Percentiles rank a stretch among this genome's conserved stretches.
phyloP scores from a whole-genome alignment of 1,140 invertebrate genomes.

The Acyrthosiphon pisum region DNA sequence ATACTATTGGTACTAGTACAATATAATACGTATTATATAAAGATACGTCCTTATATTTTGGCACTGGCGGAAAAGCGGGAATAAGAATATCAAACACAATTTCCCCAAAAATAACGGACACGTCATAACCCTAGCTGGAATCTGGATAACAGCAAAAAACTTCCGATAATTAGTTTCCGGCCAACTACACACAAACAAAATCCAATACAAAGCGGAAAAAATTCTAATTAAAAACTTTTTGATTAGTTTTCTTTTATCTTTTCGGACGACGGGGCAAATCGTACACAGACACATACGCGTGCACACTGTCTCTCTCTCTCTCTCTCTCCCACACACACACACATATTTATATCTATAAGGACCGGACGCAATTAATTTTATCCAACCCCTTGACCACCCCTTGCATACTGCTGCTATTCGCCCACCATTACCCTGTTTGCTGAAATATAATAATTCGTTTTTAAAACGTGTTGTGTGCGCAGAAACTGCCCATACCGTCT shows the following conservation, averaged over 20 bases:
- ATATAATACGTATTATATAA: not conserved
- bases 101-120: slow-evolving; percentile 4
- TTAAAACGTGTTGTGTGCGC: slow-evolving; percentile 11
- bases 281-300: not conserved
- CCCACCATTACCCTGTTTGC: not conserved
- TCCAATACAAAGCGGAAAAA: slow-evolving; percentile 54
- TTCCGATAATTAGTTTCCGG: slow-evolving; percentile 56
- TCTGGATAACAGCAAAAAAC: slow-evolving; percentile 31
- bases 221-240: slow-evolving; percentile 58
- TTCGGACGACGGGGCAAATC: slow-evolving; percentile 52
- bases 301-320: not conserved
- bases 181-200: slow-evolving; percentile 43
- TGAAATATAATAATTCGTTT: slow-evolving; percentile 44
- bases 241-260: slow-evolving; percentile 57
- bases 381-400: slow-evolving; percentile 36
- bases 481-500: not conserved
- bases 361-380: slow-evolving; percentile 55
- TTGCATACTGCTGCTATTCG: not conserved
- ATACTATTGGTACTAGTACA: not conserved
- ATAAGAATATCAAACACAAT: slow-evolving; percentile 15
- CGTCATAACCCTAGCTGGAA: slow-evolving; percentile 14
- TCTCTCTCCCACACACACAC: not conserved
- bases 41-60: not conserved
- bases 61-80: not conserved
- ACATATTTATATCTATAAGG: slow-evolving; percentile 20